Evolutionary conservation across 1,140 invertebrate genomes (phyloP), one percentile per base, ranked within the genome.

Genomic region (Leptinotarsa undecemlineata): DNA sequence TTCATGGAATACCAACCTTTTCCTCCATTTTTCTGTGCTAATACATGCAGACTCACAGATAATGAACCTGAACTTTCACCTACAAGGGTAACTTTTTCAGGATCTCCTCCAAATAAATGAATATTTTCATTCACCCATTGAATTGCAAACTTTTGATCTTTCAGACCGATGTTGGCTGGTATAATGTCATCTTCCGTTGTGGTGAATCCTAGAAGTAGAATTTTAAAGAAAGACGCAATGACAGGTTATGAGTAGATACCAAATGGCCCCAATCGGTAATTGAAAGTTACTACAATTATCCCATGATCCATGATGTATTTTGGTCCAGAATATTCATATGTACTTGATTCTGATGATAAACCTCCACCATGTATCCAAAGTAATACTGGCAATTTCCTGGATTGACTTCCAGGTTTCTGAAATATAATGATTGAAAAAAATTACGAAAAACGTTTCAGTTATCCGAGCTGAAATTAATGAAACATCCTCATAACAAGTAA

Each of bases 41-140:
- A 81, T 85, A 92, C 86, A 79, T 92, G 91, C 48, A 91, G 83
- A 57, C 88, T 85, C 0, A 89, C 87, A 33, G 90, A 90, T 77
- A 88, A 88, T 0, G 88, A 88, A 0, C 92, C 93, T 11, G 91
- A 91, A 74, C 90, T 91, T 80, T 91, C 90, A 14, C 93, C 93
- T 0, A 87, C 75, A 2, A 92, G 86, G 0, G 92, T 93, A 2
- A 95, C 89, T 5, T 85, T 84, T 69, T 87, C 86, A 0, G 91
- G 88, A 85, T 95, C 90, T 0, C 93, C 93, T 2, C 92, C 92
- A 81, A 94, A 94, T 0, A 85, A 81, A 0, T 78, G 85, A 23
- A 94, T 92, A 77, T 94, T 92, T 21, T 89, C 80, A 77, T 90
- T 87, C 0, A 94, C 84, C 92, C 93, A 95, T 23, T 88, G 85